Evolutionary conservation across 2,888 invertebrate genomes (phyloP).

Genomic region (Slavum lentiscoides): DNA sequence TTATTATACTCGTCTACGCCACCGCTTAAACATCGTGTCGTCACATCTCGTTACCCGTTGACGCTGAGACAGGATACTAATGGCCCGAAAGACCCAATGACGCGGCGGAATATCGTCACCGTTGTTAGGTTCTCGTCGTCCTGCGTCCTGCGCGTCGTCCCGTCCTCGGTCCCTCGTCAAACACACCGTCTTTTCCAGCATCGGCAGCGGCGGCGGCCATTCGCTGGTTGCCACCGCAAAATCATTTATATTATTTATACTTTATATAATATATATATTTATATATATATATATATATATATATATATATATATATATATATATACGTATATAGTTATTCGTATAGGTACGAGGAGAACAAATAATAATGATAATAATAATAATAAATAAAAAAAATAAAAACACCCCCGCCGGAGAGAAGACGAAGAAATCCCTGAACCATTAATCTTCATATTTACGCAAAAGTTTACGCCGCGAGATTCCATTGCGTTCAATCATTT

Average conservation of each 20-base stretch:
- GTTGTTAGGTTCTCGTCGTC: no score
- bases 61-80: constrained; percentile 21
- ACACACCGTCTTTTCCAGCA: constrained; percentile 9
- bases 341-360: not conserved
- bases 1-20: no score
- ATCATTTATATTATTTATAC: constrained; percentile 47
- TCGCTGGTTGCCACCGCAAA: constrained; percentile 10
- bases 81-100: constrained; percentile 24
- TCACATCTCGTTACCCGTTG: constrained; percentile 38
- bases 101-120: constrained; percentile 41
- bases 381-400: not conserved
- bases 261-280: not conserved
- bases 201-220: not conserved
- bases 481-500: constrained; percentile 51
- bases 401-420: not conserved
- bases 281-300: not conserved
- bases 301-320: not conserved
- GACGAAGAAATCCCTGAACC: constrained; percentile 47
- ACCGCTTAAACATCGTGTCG: constrained; percentile 22
- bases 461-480: constrained; percentile 51
- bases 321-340: not conserved
- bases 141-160: not conserved
- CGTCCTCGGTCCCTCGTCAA: not conserved
- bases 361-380: constrained; percentile 22
- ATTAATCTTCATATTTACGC: constrained; percentile 53